Conservation (phyloP, 2,888 invertebrate genomes). For the Barypeithes pellucidus region DNA sequence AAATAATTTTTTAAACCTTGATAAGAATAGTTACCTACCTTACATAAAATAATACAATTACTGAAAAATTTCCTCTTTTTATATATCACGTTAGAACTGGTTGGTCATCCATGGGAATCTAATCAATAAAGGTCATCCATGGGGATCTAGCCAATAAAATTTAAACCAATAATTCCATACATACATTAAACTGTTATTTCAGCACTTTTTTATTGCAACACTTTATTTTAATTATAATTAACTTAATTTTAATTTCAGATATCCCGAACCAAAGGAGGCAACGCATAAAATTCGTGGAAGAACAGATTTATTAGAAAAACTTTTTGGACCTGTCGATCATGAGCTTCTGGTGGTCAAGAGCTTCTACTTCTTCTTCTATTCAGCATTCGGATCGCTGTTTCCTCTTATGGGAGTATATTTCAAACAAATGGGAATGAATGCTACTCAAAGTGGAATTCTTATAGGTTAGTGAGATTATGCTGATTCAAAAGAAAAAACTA, state of each 20-base stretch:
- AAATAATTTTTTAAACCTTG: too few species aligned
- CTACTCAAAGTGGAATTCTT: constrained; percentile 93
- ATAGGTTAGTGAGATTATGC: constrained; percentile 77
- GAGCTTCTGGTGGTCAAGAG: constrained; percentile 96
- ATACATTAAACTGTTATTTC: too few species aligned
- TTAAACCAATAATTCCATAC: too few species aligned
- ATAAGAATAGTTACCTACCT: too few species aligned
- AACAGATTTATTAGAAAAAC: constrained; percentile 86
- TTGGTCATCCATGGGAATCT: too few species aligned
- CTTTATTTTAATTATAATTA: neutral
- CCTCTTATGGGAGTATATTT: constrained; percentile 99
- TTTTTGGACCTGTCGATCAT: constrained; percentile 89
- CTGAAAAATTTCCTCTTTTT: too few species aligned
- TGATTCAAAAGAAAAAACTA: too few species aligned
- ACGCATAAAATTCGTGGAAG: constrained; percentile 92
- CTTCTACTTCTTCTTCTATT: constrained; percentile 99
- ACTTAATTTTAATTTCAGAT: constrained; percentile 71
- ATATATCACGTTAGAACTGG: too few species aligned
- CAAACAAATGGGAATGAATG: constrained; percentile 98
- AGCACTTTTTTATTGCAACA: too few species aligned
- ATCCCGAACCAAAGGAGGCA: constrained; percentile 90
- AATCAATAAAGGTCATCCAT: too few species aligned
- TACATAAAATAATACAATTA: too few species aligned
- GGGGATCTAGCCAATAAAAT: too few species aligned
- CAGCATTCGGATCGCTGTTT: constrained; percentile 98